These are phyloP conservation scores for Xylophagus ater DNA, from an alignment of 2,888 invertebrate genomes.

Conservation along the genomic window DNA sequence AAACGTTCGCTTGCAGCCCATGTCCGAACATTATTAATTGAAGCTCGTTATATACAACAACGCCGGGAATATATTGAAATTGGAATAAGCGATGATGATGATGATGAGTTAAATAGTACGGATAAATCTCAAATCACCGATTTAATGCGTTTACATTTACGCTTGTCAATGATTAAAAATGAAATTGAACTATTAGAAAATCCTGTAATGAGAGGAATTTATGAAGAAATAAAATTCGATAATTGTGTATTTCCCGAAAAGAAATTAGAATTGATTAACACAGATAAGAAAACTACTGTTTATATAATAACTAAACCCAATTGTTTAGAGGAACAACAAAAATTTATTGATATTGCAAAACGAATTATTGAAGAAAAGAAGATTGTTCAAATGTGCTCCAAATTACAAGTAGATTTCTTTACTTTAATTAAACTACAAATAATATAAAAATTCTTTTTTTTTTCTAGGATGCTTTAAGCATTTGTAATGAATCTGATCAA, in stretches of 20 bases:
- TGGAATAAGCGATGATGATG: conserved; percentile 33
- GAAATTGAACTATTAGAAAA: conserved; percentile 50
- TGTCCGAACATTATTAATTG: conserved; percentile 43
- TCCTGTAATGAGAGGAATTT: conserved; percentile 45
- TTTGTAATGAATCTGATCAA: conserved; percentile 38
- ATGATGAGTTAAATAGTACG: conserved; percentile 23
- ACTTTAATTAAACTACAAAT: conserved; percentile 1
- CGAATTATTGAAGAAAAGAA: conserved; percentile 31
- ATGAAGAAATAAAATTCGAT: conserved; percentile 29
- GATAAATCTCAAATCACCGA: conserved; percentile 37
- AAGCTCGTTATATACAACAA: conserved; percentile 43
- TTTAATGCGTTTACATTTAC: conserved; percentile 45
- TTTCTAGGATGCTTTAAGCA: conserved; percentile 31
- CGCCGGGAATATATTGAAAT: conserved; percentile 40
- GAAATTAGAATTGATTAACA: conserved; percentile 5
- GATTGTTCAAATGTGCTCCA: conserved; percentile 38
- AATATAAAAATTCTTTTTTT: conserved; percentile 5
- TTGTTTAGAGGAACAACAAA: conserved; percentile 39
- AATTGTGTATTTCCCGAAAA: conserved; percentile 17
- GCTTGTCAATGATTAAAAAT: conserved; percentile 45
- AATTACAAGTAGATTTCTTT: conserved; percentile 24
- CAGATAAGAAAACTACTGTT: conserved; percentile 24
- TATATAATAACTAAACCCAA: conserved; percentile 41
- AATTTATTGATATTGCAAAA: conserved; percentile 39
- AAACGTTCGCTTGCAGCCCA: conserved; percentile 42